phyloP scores from a whole-genome alignment of 2,113 vertebrate species.

The Pseudorasbora parva region DNA sequence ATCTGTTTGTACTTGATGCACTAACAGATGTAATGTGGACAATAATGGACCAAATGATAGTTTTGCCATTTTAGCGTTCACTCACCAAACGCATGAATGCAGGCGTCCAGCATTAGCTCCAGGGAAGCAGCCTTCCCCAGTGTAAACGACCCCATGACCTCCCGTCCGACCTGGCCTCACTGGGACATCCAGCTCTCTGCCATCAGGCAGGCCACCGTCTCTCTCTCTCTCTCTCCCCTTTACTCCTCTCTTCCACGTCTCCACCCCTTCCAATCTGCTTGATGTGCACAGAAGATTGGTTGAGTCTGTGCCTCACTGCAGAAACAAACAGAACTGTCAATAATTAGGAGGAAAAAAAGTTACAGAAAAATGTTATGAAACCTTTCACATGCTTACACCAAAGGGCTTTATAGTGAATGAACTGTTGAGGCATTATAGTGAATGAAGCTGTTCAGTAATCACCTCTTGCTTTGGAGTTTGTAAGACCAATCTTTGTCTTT shows the following conservation, averaged over 20 bases:
- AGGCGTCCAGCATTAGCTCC: constrained; percentile 86
- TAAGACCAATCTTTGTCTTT: not conserved
- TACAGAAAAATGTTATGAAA: not conserved
- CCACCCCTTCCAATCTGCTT: not conserved
- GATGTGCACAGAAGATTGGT: not conserved
- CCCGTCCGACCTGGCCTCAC: constrained; percentile 71
- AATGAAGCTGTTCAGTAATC: constrained; percentile 22
- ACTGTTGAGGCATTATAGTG: constrained; percentile 13
- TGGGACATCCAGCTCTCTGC: constrained; percentile 71
- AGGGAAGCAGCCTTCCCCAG: constrained; percentile 92
- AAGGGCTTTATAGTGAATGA: not conserved
- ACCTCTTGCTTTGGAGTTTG: not conserved
- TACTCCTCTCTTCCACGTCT: not conserved
- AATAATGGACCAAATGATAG: not conserved
- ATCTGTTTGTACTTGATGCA: too few relatives aligned
- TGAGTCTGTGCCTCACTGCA: constrained; percentile 20
- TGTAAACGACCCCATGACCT: constrained; percentile 86
- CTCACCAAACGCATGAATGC: constrained; percentile 91
- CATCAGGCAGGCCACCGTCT: constrained; percentile 61
- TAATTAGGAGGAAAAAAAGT: not conserved
- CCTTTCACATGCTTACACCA: constrained; percentile 27
- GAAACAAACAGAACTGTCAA: not conserved
- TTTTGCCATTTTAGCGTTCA: not conserved
- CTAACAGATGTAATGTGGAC: too few relatives aligned
- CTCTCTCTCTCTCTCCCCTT: not conserved